phyloP scores from a whole-genome alignment of 2,888 invertebrate species.

The Aleiodes alternator region DNA sequence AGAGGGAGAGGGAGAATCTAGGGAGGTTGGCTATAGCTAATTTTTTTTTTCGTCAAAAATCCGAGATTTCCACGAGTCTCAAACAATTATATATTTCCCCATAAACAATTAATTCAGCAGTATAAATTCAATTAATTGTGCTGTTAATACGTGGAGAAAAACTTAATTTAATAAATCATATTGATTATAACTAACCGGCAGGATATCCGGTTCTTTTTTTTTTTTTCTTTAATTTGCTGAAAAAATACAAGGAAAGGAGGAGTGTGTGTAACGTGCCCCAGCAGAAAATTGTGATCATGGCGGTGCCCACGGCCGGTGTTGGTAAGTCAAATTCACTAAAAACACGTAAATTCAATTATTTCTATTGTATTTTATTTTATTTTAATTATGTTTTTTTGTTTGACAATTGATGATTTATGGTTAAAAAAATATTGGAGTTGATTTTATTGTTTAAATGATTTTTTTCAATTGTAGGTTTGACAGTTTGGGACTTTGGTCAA shows the following conservation, averaged over 20 bases:
- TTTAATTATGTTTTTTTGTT: constrained; percentile 48
- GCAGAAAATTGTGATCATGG: constrained; percentile 80
- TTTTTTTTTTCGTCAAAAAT: constrained; percentile 51
- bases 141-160: constrained; percentile 14
- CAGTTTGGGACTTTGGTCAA: constrained; percentile 35
- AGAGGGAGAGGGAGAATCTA: constrained; percentile 62
- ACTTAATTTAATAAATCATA: neutral
- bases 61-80: constrained; percentile 3
- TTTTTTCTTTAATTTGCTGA: too few relatives aligned
- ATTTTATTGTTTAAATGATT: neutral
- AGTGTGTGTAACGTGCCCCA: constrained; percentile 58
- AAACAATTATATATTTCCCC: neutral
- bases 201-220: constrained; percentile 35
- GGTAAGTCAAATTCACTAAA: constrained; percentile 79
- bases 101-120: neutral
- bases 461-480: constrained; percentile 30
- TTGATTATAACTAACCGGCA: constrained; percentile 14
- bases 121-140: neutral
- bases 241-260: constrained; percentile 48
- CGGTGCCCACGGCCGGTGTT: constrained; percentile 93
- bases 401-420: neutral
- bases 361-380: neutral
- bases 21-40: constrained; percentile 68
- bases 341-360: neutral
- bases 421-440: neutral